Percentiles rank a stretch among this genome's conserved stretches.
phyloP scores from a whole-genome alignment of 2,888 invertebrate genomes.

The Drosophila greeni region DNA sequence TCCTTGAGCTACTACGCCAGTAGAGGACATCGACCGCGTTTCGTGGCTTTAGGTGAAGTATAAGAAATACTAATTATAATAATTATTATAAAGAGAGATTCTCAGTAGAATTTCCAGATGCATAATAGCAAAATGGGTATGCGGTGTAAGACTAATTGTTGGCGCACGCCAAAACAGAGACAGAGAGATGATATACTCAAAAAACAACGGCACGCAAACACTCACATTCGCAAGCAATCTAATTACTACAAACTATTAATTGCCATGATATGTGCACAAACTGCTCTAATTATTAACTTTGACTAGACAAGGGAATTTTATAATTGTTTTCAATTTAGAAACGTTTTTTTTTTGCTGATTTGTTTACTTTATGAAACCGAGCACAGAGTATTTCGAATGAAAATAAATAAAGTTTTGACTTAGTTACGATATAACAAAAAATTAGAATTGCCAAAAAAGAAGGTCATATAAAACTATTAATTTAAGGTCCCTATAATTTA shows the following conservation, averaged over 20 bases:
- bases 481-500: not conserved
- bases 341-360: not conserved
- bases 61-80: not conserved
- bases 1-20: slow-evolving; percentile 85
- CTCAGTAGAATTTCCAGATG: not conserved
- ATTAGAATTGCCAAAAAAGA: not conserved
- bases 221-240: not conserved
- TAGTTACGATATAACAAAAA: not conserved
- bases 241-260: not conserved
- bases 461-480: not conserved
- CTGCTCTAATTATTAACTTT: not conserved
- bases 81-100: not conserved
- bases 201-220: not conserved
- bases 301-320: not conserved
- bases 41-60: slow-evolving; percentile 82
- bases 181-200: not conserved
- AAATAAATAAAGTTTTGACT: not conserved
- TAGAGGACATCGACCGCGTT: slow-evolving; percentile 84
- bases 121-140: not conserved
- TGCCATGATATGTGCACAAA: not conserved
- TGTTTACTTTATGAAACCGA: not conserved
- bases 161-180: not conserved
- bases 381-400: not conserved
- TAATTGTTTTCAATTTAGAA: too few relatives aligned
- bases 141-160: not conserved